Evolutionary conservation across 2,888 invertebrate genomes (phyloP).

Genomic region (Tinea semifulvella): DNA sequence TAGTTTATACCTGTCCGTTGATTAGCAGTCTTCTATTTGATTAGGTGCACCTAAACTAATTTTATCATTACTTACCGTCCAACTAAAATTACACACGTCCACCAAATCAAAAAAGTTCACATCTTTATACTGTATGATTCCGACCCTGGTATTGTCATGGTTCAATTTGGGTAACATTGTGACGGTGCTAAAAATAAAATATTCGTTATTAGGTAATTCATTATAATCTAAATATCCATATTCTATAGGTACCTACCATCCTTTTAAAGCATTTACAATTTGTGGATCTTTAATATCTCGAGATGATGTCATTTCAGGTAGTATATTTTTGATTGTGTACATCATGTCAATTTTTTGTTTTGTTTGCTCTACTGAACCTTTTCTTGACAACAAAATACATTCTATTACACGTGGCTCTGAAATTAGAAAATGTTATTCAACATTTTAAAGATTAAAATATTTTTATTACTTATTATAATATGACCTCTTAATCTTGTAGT

Average conservation of each 20-base stretch:
- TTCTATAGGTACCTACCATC: conserved; percentile 3
- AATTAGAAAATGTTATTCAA: too few species aligned
- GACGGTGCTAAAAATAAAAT: too few species aligned
- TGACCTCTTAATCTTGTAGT: too few species aligned
- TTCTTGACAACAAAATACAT: conserved; percentile 14
- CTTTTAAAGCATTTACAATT: conserved; percentile 7
- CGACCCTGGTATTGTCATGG: conserved; percentile 1
- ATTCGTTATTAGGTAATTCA: too few species aligned
- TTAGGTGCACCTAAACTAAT: not conserved
- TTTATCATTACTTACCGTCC: not conserved
- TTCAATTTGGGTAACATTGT: conserved; percentile 1
- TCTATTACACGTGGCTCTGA: conserved; percentile 14
- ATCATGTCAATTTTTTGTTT: conserved; percentile 17
- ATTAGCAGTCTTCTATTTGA: too few species aligned
- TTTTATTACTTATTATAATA: too few species aligned
- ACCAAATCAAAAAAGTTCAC: not conserved
- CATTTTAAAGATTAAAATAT: too few species aligned
- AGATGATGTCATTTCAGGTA: conserved; percentile 14
- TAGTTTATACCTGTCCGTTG: too few species aligned
- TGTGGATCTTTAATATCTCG: not conserved
- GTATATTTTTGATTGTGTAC: conserved; percentile 15
- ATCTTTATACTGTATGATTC: conserved; percentile 3
- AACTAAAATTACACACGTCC: not conserved
- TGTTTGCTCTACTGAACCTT: conserved; percentile 18
- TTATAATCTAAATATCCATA: not conserved